These are phyloP conservation scores for Menidia beryllina DNA, from an alignment of 2,113 vertebrate species.

Conservation along the genomic window DNA sequence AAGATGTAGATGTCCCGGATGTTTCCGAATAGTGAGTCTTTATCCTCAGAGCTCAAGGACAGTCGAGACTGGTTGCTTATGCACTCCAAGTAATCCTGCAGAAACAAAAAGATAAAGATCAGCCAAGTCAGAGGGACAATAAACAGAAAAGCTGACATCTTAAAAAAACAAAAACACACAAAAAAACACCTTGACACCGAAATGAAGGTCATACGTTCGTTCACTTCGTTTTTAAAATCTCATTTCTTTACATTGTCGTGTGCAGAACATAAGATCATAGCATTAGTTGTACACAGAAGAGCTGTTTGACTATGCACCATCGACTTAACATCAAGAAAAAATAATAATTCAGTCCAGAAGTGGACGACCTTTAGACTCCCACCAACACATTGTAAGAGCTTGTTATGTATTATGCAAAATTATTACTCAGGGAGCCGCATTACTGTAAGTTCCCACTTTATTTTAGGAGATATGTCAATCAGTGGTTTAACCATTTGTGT, in stretches of 20 bases:
- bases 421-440: background rate
- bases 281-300: no score
- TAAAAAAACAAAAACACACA: conserved; percentile 1
- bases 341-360: background rate
- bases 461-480: background rate
- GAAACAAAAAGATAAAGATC: conserved; percentile 13
- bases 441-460: background rate
- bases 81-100: conserved; percentile 93
- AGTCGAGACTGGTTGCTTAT: conserved; percentile 91
- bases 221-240: conserved; percentile 2
- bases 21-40: conserved; percentile 94
- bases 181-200: background rate
- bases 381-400: background rate
- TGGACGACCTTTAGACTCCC: background rate
- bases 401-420: background rate
- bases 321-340: conserved; percentile 10
- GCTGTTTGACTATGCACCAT: no score
- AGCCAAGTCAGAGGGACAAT: conserved; percentile 16
- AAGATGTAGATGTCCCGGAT: conserved; percentile 95
- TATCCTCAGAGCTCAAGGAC: conserved; percentile 89
- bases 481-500: background rate
- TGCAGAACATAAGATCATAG: background rate
- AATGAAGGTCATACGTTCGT: background rate
- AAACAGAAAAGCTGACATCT: background rate
- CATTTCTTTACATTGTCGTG: conserved; percentile 1